A percentile compares a stretch with the other conserved stretches of the same genome.
Evolutionary conservation across 2,888 invertebrate genomes (phyloP).

Genomic region (Seira sanloemensis): DNA sequence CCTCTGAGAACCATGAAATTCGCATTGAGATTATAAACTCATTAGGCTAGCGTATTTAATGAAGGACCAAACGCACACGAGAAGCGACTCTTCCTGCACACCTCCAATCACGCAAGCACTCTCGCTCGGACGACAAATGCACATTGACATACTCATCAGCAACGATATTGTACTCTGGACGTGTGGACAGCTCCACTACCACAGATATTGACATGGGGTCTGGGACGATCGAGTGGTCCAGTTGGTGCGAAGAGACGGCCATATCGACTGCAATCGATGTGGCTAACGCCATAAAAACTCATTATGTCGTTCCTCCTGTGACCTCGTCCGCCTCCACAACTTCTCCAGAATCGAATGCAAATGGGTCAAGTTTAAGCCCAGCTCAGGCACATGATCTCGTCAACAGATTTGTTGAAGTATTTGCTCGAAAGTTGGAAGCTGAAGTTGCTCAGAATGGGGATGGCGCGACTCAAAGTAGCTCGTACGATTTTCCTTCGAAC

Average conservation of each 20-base stretch:
- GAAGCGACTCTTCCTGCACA: not conserved
- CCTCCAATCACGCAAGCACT: not conserved
- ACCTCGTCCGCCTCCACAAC: not conserved
- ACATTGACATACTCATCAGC: not conserved
- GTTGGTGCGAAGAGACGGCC: slow-evolving; percentile 70
- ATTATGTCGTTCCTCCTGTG: slow-evolving; percentile 27
- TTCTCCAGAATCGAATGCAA: not conserved
- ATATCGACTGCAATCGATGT: slow-evolving; percentile 65
- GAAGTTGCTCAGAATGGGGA: slow-evolving; percentile 61
- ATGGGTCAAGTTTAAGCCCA: slow-evolving; percentile 13
- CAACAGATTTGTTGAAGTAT: slow-evolving; percentile 69
- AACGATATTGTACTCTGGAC: not conserved
- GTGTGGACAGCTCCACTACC: not conserved
- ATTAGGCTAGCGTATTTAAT: not conserved
- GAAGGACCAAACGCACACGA: not conserved
- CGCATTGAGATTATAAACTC: not conserved
- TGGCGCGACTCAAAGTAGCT: slow-evolving; percentile 40
- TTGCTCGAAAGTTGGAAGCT: slow-evolving; percentile 67
- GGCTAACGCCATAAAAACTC: slow-evolving; percentile 58
- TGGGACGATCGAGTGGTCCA: slow-evolving; percentile 63
- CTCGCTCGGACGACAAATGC: not conserved
- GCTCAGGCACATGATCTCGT: slow-evolving; percentile 70
- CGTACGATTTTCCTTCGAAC: slow-evolving; percentile 48
- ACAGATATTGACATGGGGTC: slow-evolving; percentile 52
- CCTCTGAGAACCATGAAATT: not conserved